Base-by-base conservation (phyloP, 2,888 invertebrate species). In the Calliopum simillimum region DNA sequence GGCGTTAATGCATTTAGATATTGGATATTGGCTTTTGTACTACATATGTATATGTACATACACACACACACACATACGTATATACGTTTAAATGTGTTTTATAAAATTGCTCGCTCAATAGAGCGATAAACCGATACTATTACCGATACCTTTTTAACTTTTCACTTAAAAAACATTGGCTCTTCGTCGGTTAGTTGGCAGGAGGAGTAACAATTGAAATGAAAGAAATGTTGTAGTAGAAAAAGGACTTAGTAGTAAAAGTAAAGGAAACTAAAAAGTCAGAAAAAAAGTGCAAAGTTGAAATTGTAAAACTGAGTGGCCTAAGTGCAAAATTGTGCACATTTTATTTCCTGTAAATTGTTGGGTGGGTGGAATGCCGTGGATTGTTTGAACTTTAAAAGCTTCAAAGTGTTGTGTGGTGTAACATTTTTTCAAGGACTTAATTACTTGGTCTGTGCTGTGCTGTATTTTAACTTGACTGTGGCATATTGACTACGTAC, bases 1-100 rank as follows among this genome's bases (percentile, higher is more conserved):
- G 61, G 61, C 61, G 61, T 46, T 61, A 61, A 61, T 61, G 61
- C 61, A 61, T 61, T 61, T 61, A 61, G 61, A 23, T 61, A 46
- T 61, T 61, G 44, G 46, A 33, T 33, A 33, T 33, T 33, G 33
- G 33, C 33, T 33, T 33, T 33, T 33, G 33, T 33, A 33, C 33
- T 8, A 8, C 8, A 33, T 8, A 33, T 8, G 8, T 3, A 8
- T 33, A 33, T 8, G 33, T 6, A 25, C 25, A 5, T 25, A 5
- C 43, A 41, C n/a, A 44, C n/a, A n/a, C n/a, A n/a, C n/a, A n/a
- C n/a, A n/a, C n/a, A n/a, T n/a, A n/a, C n/a, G n/a, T n/a, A n/a
- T n/a, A n/a, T n/a, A n/a, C n/a, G n/a, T n/a, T n/a, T n/a, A n/a
- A n/a, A n/a, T n/a, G n/a, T n/a, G n/a, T n/a, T n/a, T n/a, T 47